Base-by-base conservation (phyloP, 1,140 invertebrate genomes). In the Pogonognathellus flavescens region DNA sequence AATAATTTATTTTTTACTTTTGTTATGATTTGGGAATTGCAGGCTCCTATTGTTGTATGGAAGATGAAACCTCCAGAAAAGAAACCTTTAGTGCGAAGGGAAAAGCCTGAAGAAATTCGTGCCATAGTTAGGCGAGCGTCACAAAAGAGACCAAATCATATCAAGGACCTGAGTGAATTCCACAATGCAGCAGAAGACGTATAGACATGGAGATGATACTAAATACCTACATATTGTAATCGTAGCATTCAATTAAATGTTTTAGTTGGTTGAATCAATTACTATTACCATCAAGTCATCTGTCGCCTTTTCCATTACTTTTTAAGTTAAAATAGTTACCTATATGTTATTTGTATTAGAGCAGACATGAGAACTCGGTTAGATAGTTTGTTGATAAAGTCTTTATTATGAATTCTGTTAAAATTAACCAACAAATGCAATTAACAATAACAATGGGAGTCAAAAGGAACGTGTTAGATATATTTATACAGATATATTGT, bases 41-140 rank as follows among this genome's bases (percentile, higher is more conserved):
- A 92, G 90, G 91, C 90, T 57, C 91, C 92, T 16, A 92, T 93
- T 82, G 93, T 95, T 11, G 92, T 93, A 22, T 94, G 94, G 94
- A 93, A 93, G 88, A 94, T 94, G 93, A 93, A 93, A 88, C 92
- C 93, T 13, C 94, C 94, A 52, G 93, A 93, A 87, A 94, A 94
- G 91, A 94, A 94, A 88, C 93, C 93, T 0, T 88, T 94, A 25
- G 93, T 94, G 11, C 89, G 92, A 53, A 89, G 91, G 53, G 93
- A 93, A 88, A 92, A 92, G 88, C 91, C 92, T 0, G 92, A 92
- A 87, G 92, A 92, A 88, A 91, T 91, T 84, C 88, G 92, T 25
- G 91, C 92, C 76, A 92, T 92, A 89, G 92, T 93, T 14, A 90
- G 92, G 50, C 92, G 92, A 84, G 92, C 92, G 31, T 92, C 92